Evolutionary conservation across 2,797 vertebrate genomes (phyloP).

Genomic region (Siniperca scherzeri): DNA sequence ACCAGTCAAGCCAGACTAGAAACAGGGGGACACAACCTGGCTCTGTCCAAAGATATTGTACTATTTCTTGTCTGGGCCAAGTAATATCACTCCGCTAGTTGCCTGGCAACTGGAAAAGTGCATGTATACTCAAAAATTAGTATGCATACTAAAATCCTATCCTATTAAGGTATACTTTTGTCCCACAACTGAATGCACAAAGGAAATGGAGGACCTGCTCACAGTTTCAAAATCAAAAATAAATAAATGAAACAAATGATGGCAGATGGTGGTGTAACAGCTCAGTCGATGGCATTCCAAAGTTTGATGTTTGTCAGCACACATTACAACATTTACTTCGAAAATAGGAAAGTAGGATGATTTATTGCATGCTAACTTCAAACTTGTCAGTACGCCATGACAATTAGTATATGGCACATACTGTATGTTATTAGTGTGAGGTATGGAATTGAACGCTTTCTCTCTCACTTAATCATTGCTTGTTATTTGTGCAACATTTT

Average conservation of each 20-base stretch:
- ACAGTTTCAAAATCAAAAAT: not conserved
- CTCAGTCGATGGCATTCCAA: not conserved
- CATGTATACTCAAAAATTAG: not conserved
- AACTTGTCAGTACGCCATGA: not conserved
- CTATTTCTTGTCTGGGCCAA: not conserved
- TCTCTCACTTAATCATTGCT: not conserved
- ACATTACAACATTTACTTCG: not conserved
- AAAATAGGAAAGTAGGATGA: not conserved
- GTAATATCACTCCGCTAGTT: not conserved
- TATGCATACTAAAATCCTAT: not conserved
- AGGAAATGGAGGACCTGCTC: not conserved
- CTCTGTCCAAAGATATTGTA: not conserved
- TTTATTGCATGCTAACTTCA: not conserved
- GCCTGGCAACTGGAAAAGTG: constrained; percentile 12
- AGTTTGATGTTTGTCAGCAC: not conserved
- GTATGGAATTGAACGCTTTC: not conserved
- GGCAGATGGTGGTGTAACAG: not conserved
- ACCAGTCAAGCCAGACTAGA: no score
- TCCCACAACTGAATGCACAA: not conserved
- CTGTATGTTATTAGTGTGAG: not conserved
- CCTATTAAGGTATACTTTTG: not conserved
- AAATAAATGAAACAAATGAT: not conserved
- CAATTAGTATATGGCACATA: not conserved
- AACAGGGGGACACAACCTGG: not conserved
- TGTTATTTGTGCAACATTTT: not conserved